phyloP scores from a whole-genome alignment of 2,113 vertebrate genomes.

The Daphoenositta chrysoptera region DNA sequence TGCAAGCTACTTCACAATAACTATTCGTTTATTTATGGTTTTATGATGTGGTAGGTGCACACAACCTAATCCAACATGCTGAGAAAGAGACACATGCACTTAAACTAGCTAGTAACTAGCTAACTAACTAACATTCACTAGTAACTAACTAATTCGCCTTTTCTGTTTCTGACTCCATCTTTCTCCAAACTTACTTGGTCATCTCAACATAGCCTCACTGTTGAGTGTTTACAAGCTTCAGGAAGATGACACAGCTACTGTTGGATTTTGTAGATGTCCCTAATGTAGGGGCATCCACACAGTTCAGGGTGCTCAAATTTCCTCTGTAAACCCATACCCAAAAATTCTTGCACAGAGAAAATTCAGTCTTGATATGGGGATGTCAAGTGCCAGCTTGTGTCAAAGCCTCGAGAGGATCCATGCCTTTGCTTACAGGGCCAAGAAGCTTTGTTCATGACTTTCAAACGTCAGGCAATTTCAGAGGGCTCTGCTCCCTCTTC shows the following conservation, averaged over 20 bases:
- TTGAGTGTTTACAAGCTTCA: not conserved
- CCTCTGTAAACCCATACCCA: not conserved
- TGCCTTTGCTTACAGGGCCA: not conserved
- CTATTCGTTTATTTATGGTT: not conserved
- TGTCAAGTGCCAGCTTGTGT: not conserved
- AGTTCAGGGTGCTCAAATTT: not conserved
- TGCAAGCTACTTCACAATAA: not conserved
- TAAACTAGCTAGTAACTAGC: not conserved
- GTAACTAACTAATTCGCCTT: not conserved
- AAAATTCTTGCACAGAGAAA: not conserved
- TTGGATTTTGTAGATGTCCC: not conserved
- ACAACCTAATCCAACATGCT: not conserved
- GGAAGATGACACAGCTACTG: not conserved
- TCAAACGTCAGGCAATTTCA: not conserved
- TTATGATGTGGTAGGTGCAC: not conserved
- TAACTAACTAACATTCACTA: too few species aligned
- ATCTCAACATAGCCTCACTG: not conserved
- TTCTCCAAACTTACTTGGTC: not conserved
- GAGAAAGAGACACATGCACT: not conserved
- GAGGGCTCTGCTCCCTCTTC: not conserved
- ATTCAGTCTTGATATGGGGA: not conserved
- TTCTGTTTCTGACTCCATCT: not conserved
- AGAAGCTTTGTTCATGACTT: not conserved
- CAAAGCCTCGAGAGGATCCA: not conserved
- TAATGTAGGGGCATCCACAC: accelerated